Percentiles rank a stretch among this genome's conserved stretches.
phyloP scores from a whole-genome alignment of 1,140 invertebrate species.

The Nilaparvata lugens region DNA sequence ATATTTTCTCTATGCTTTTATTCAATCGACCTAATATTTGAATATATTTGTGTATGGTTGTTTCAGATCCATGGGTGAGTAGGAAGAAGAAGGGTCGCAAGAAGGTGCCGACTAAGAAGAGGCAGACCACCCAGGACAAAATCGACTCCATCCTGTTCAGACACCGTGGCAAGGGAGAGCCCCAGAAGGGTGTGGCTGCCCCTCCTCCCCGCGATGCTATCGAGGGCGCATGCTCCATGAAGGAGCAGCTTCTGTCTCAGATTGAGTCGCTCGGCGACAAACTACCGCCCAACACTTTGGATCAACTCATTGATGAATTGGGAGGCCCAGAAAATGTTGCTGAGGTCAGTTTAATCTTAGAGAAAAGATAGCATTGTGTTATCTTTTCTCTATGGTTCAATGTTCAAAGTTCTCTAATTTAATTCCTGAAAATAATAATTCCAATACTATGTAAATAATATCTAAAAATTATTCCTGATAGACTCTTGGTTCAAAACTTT shows the following conservation, averaged over 20 bases:
- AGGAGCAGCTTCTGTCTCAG: slow-evolving; percentile 76
- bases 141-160: slow-evolving; percentile 35
- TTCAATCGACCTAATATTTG: no score
- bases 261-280: slow-evolving; percentile 81
- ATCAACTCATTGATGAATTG: slow-evolving; percentile 96
- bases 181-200: slow-evolving; percentile 14
- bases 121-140: slow-evolving; percentile 63
- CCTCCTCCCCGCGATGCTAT: slow-evolving; percentile 70
- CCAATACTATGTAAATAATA: no score
- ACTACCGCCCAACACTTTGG: slow-evolving; percentile 94
- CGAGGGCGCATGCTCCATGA: slow-evolving; percentile 82
- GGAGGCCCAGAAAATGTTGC: slow-evolving; percentile 97
- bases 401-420: no score
- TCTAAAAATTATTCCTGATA: no score
- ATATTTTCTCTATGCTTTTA: no score
- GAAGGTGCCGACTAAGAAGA: slow-evolving; percentile 54
- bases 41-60: no score
- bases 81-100: slow-evolving; percentile 57
- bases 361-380: no score
- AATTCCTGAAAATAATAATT: no score
- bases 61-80: slow-evolving; percentile 71
- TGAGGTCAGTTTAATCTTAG: slow-evolving; percentile 67
- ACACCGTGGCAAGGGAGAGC: slow-evolving; percentile 12
- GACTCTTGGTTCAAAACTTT: no score
- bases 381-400: no score